These are phyloP conservation scores for Papilio aristodemus DNA, from an alignment of 1,140 invertebrate genomes.

Conservation along the genomic window DNA sequence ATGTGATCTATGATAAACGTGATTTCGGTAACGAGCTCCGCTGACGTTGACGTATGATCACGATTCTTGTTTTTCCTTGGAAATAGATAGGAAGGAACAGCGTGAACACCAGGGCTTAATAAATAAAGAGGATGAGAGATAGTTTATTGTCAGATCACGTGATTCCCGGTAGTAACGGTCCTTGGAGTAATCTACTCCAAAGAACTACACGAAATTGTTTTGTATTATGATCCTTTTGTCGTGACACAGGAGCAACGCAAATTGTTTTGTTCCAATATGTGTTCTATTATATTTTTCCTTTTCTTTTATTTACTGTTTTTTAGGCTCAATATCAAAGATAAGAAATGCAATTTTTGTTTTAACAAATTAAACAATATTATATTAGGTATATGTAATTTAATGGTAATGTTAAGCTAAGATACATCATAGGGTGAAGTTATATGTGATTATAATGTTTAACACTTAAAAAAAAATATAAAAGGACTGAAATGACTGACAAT, in stretches of 20 bases:
- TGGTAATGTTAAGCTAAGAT: too few species aligned
- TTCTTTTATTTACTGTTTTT: not conserved
- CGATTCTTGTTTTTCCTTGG: slow-evolving; percentile 66
- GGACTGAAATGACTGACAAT: too few species aligned
- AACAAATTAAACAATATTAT: not conserved
- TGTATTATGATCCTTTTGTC: slow-evolving; percentile 58
- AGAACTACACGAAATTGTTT: slow-evolving; percentile 69
- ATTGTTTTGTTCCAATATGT: not conserved
- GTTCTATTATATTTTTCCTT: not conserved
- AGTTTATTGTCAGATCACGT: slow-evolving; percentile 76
- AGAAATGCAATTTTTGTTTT: not conserved
- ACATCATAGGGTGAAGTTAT: too few species aligned
- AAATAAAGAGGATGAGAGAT: slow-evolving; percentile 75
- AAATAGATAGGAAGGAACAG: slow-evolving; percentile 63
- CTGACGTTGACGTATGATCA: slow-evolving; percentile 65
- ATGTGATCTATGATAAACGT: slow-evolving; percentile 77
- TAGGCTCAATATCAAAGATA: not conserved
- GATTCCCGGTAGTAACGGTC: slow-evolving; percentile 71
- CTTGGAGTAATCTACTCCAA: slow-evolving; percentile 67
- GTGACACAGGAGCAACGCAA: slow-evolving; percentile 47
- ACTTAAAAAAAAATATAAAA: too few species aligned
- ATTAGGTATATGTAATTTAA: too few species aligned
- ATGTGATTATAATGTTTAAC: too few species aligned
- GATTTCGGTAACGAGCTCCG: slow-evolving; percentile 72
- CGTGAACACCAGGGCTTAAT: slow-evolving; percentile 60